Percentiles rank a stretch among this genome's conserved stretches.
phyloP scores from a whole-genome alignment of 2,888 invertebrate genomes.

The Heterodera filipjevi region DNA sequence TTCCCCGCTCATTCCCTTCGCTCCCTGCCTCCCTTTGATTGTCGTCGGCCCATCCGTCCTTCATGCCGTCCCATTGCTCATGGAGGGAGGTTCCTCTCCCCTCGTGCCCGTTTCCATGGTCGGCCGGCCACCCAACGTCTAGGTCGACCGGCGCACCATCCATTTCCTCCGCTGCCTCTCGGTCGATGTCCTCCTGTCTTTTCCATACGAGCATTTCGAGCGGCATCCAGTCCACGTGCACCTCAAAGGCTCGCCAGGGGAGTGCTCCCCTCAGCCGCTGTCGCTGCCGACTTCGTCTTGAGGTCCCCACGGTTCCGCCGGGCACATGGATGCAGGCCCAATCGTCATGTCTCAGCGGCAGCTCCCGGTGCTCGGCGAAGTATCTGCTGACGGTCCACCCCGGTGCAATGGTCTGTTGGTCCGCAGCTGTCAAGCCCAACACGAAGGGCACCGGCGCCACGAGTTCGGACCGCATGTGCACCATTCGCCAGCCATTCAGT shows the following conservation, averaged over 20 bases:
- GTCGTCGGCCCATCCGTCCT: too few species aligned
- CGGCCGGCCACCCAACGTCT: too few species aligned
- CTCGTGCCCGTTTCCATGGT: too few species aligned
- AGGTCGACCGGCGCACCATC: not conserved
- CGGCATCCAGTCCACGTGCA: slow-evolving; percentile 2
- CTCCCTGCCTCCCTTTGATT: too few species aligned
- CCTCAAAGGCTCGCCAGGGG: not conserved
- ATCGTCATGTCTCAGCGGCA: not conserved
- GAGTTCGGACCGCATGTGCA: not conserved
- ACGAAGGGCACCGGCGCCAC: not conserved
- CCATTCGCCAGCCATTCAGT: not conserved
- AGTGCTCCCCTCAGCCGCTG: not conserved
- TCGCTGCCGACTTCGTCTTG: not conserved
- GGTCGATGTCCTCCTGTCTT: not conserved
- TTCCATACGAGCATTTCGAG: not conserved
- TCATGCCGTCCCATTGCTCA: too few species aligned
- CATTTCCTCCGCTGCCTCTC: not conserved
- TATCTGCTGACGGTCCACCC: not conserved
- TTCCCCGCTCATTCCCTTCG: too few species aligned
- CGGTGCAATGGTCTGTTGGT: not conserved
- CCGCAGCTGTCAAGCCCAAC: not conserved
- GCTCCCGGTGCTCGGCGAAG: not conserved
- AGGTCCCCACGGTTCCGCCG: not conserved
- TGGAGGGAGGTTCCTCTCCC: too few species aligned
- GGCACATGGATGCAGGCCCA: not conserved